phyloP scores from a whole-genome alignment of 2,113 vertebrate genomes.

The Monopterus albus region DNA sequence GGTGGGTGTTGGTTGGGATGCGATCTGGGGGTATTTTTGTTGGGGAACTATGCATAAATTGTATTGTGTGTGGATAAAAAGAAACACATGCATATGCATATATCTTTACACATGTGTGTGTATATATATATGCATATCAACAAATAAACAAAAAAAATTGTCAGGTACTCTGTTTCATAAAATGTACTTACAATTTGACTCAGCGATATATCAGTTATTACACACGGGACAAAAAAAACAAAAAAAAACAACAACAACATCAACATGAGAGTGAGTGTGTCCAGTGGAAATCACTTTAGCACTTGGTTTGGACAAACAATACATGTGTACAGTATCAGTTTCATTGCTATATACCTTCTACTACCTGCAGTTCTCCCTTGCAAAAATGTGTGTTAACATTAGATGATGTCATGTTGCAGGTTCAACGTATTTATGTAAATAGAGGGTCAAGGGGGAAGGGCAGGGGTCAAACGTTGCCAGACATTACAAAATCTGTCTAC shows the following conservation, averaged over 20 bases:
- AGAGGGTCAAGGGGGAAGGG: constrained; percentile 81
- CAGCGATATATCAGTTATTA: constrained; percentile 92
- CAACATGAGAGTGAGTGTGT: constrained; percentile 85
- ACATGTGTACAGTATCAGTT: constrained; percentile 97
- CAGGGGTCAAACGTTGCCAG: constrained; percentile 89
- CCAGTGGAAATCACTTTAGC: constrained; percentile 90
- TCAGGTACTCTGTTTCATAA: constrained; percentile 99
- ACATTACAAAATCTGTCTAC: constrained; percentile 91
- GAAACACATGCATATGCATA: constrained; percentile 81
- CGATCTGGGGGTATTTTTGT: constrained; percentile 65
- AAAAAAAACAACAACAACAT: constrained; percentile 39
- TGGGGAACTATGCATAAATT: constrained; percentile 96
- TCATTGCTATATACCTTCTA: constrained; percentile 94
- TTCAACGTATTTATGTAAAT: constrained; percentile 99
- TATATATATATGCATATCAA: constrained; percentile 82
- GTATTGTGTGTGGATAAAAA: constrained; percentile 91
- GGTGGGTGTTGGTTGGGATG: constrained; percentile 52
- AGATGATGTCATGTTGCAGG: constrained; percentile 99
- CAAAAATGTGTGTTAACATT: constrained; percentile 99
- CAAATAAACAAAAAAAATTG: constrained; percentile 86
- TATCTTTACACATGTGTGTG: constrained; percentile 77
- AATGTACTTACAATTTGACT: constrained; percentile 98
- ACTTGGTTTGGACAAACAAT: constrained; percentile 93
- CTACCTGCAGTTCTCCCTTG: constrained; percentile 98
- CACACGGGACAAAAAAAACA: constrained; percentile 73